These are phyloP conservation scores for Notocelia uddmanniana DNA, from an alignment of 2,888 invertebrate genomes.

Conservation along the genomic window DNA sequence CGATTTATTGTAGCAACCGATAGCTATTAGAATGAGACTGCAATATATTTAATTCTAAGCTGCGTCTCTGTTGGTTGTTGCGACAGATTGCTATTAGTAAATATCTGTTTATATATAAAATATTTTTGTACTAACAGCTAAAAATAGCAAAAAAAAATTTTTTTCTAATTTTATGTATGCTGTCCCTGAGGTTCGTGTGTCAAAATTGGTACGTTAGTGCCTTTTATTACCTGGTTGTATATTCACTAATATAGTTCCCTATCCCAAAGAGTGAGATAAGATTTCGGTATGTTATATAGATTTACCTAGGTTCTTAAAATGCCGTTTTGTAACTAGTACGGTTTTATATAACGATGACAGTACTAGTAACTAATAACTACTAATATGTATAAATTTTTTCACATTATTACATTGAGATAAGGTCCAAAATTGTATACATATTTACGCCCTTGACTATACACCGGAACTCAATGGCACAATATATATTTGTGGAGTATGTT, in stretches of 20 bases:
- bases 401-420: no score
- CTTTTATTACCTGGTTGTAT: constrained; percentile 27
- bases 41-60: background rate
- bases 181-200: background rate
- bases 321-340: background rate
- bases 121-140: background rate
- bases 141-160: background rate
- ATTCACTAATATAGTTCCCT: constrained; percentile 1
- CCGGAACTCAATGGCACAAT: no score
- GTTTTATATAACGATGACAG: background rate
- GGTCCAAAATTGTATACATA: no score
- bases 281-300: constrained; percentile 8
- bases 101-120: no score
- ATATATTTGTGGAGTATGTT: no score
- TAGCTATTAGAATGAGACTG: background rate
- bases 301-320: background rate
- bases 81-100: background rate
- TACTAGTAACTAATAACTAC: no score
- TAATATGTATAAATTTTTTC: no score
- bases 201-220: constrained; percentile 24
- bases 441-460: no score
- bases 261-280: constrained; percentile 28
- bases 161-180: background rate
- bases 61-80: background rate
- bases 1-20: background rate